Base-by-base conservation (phyloP, 2,888 invertebrate species). In the Mantis religiosa region DNA sequence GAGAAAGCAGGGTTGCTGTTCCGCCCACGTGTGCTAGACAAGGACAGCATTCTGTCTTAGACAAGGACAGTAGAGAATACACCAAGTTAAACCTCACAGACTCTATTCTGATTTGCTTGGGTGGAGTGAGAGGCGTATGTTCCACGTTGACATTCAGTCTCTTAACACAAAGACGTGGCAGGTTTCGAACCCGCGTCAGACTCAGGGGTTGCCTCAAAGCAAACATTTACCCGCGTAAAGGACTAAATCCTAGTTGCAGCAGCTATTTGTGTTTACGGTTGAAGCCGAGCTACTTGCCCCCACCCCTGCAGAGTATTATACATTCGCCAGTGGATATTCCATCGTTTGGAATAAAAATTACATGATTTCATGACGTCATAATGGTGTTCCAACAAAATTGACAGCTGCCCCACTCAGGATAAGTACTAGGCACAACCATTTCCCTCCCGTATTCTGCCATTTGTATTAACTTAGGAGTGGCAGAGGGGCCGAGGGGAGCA, bases 381-480 rank as follows among this genome's bases (percentile, higher is more conserved):
- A 87, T 87, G 86, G 86, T n/a, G 87, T 87, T 87, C 82, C 87
- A 87, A 87, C 87, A 34, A 71, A 87, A 87, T 87, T 87, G 87
- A 87, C 87, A 87, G 87, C 27, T 87, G 47, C 82, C 28, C 82
- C 87, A 87, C 82, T 87, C 87, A 6, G 30, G 87, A 87, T 87
- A 87, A 87, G 87, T 82, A 87, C 87, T 87, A 87, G 87, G 82
- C 87, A 12, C 87, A 87, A 87, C 88, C 88, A 88, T 88, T 88
- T 88, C 84, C 88, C 54, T 88, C 84, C 88, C 84, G 84, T 88
- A 54, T 83, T 88, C 88, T n/a, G 83, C 88, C 83, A 84, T 88
- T 88, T 84, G 84, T 83, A 84, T 88, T 88, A 83, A 88, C 82
- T 34, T 83, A 41, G 85, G 83, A 54, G 86, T 86, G 83, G 89